phyloP scores from a whole-genome alignment of 1,140 invertebrate species.

The Nephila pilipes region DNA sequence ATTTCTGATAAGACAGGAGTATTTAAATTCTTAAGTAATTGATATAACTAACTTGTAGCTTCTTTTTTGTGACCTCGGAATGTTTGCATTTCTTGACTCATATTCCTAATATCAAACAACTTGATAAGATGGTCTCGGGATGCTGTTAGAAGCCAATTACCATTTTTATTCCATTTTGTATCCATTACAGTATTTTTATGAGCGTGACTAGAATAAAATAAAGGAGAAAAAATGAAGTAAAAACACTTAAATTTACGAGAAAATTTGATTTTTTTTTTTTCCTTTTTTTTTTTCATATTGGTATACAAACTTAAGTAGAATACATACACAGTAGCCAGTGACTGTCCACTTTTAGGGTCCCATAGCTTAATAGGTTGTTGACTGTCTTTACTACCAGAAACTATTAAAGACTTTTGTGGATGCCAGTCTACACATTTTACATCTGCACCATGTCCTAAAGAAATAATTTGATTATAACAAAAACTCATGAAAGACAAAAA shows the following conservation, averaged over 20 bases:
- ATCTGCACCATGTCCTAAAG: slow-evolving; percentile 96
- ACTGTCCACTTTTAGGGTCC: slow-evolving; percentile 97
- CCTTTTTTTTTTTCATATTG: neutral
- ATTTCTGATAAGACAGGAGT: no score
- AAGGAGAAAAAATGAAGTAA: neutral
- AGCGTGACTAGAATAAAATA: slow-evolving; percentile 88
- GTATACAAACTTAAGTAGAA: neutral
- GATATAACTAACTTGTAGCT: slow-evolving; percentile 87
- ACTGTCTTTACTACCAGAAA: slow-evolving; percentile 99
- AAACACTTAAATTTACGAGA: neutral
- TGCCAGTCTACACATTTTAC: slow-evolving; percentile 99
- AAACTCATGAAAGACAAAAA: no score
- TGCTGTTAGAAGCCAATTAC: slow-evolving; percentile 99
- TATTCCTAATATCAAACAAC: slow-evolving; percentile 98
- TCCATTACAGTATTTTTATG: slow-evolving; percentile 99
- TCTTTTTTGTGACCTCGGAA: slow-evolving; percentile 99
- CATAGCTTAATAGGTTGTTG: slow-evolving; percentile 99
- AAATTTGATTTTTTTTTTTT: no score
- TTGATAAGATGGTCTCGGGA: slow-evolving; percentile 99
- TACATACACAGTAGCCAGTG: slow-evolving; percentile 85
- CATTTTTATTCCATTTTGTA: slow-evolving; percentile 99
- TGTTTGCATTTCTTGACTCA: slow-evolving; percentile 94
- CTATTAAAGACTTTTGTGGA: slow-evolving; percentile 97
- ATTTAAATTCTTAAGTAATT: neutral
- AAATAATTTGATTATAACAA: slow-evolving; percentile 16